phyloP scores from a whole-genome alignment of 2,888 invertebrate species.

The Cheilosia grossa region DNA sequence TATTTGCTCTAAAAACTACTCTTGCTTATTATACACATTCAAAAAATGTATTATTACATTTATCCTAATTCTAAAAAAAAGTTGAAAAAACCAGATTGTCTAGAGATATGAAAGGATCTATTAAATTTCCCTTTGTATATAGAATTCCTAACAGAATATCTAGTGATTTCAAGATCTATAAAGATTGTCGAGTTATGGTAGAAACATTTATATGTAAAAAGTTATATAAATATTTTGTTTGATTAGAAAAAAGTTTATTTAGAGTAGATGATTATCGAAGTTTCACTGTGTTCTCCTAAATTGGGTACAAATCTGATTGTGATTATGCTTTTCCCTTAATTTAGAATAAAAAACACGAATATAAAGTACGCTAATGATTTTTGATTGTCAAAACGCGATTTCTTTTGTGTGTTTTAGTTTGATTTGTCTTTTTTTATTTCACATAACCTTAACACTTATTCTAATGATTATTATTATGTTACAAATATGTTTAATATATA shows the following conservation, averaged over 20 bases:
- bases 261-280: constrained; percentile 74
- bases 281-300: constrained; percentile 72
- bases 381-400: constrained; percentile 84
- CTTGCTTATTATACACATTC: constrained; percentile 73
- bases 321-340: constrained; percentile 38
- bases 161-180: constrained; percentile 19
- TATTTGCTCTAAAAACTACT: constrained; percentile 58
- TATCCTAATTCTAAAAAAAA: constrained; percentile 36
- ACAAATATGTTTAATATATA: constrained; percentile 22
- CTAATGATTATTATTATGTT: constrained; percentile 41
- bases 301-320: constrained; percentile 42
- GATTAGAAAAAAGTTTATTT: constrained; percentile 35
- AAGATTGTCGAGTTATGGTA: constrained; percentile 53
- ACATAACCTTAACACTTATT: constrained; percentile 63
- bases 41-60: constrained; percentile 44
- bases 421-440: constrained; percentile 60
- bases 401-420: constrained; percentile 78
- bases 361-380: constrained; percentile 80
- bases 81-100: constrained; percentile 47
- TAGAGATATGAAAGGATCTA: constrained; percentile 18
- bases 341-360: constrained; percentile 71
- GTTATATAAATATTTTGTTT: constrained; percentile 42
- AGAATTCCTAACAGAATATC: constrained; percentile 14
- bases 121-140: not conserved
- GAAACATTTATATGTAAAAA: constrained; percentile 61